Base-by-base conservation (phyloP, 2,113 vertebrate species). In the Abramis brama region DNA sequence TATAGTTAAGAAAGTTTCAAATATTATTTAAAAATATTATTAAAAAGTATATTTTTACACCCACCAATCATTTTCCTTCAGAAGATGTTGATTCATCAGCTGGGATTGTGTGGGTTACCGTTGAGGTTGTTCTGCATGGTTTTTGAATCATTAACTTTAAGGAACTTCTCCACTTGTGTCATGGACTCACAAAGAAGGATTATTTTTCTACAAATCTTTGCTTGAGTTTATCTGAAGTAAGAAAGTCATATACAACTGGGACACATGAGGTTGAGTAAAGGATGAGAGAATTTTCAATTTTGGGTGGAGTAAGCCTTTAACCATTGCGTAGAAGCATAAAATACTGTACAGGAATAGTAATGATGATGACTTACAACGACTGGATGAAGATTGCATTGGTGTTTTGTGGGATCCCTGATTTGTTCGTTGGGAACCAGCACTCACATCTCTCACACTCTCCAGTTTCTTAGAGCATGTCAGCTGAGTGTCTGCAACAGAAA, bases 391-490 rank as follows among this genome's bases (percentile, higher is more conserved):
- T 70, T 86, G 90, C 82, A 90, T 87, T 91, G 85, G 94, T 91
- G 82, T 91, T 84, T 71, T 95, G 94, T 92, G 92, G 85, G 84
- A 94, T 83, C 89, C 95, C 89, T 93, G 95, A 88, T 88, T 94
- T 47, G 80, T 9, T 10, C 87, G 87, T 36, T 94, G 93, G 83
- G 87, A 92, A 88, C 93, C 90, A 87, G 92, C 94, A 50, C 93
- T 94, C 89, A 57, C 52, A 59, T 97, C 96, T 90, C 92, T 96
- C 59, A 85, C 4, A 0, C 89, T 91, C n/a, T 95, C 95, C 43
- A 87, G 52, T 83, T 94, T 92, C 87, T 90, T 96, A 30, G 73
- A 79, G 27, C 88, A 85, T 76, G 85, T 66, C 39, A 79, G 79
- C 21, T 74, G 77, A 83, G 36, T 73, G 8, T 87, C 88, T 74